A percentile compares a stretch with the other conserved stretches of the same genome.
Evolutionary conservation across 2,113 vertebrate genomes (phyloP).

Genomic region (Oreochromis niloticus): DNA sequence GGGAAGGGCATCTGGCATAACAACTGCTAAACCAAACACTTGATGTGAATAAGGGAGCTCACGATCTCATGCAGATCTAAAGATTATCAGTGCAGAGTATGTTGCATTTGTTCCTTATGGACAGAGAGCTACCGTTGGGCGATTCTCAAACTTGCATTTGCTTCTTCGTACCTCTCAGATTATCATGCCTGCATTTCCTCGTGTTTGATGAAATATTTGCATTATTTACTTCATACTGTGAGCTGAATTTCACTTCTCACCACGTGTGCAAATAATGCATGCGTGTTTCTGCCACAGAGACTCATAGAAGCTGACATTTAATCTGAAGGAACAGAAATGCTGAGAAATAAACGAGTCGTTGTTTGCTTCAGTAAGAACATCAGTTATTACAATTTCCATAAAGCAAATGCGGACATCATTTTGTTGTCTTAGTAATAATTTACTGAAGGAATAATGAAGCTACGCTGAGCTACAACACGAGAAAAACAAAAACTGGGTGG

Average conservation of each 20-base stretch:
- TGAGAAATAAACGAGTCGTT: background rate
- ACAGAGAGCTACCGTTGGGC: accelerated
- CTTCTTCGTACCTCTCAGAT: background rate
- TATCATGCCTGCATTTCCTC: background rate
- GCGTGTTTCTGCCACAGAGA: background rate
- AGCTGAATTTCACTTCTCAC: background rate
- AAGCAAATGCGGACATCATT: background rate
- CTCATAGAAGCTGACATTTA: background rate
- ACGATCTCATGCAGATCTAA: background rate
- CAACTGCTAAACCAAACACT: background rate
- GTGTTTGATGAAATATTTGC: background rate
- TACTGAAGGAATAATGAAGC: background rate
- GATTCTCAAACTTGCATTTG: background rate
- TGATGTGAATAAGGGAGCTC: background rate
- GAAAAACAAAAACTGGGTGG: background rate
- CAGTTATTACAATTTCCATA: background rate
- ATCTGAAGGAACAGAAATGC: background rate
- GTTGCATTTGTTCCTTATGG: background rate
- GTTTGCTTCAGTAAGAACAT: background rate
- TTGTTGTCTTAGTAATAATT: background rate
- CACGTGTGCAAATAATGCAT: background rate
- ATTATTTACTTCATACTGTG: too few species aligned
- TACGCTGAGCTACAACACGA: background rate
- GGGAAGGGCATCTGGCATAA: accelerated
- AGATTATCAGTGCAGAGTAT: background rate